Evolutionary conservation across 2,888 invertebrate species (phyloP), one percentile per base, ranked within the genome.

Genomic region (Adelphocoris suturalis): DNA sequence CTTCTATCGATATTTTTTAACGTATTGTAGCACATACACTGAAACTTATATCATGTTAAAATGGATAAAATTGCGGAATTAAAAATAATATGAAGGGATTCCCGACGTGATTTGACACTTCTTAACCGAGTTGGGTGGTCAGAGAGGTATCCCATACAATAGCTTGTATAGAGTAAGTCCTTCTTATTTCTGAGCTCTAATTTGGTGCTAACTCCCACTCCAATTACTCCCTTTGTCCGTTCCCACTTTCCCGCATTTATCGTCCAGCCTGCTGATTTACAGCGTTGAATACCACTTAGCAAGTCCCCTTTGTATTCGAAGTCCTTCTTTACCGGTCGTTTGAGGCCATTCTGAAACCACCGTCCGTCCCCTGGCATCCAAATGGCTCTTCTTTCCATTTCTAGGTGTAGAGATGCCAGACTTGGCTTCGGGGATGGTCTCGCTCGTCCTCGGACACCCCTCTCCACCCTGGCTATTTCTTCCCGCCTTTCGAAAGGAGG

Each of bases 371-470:
- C 5, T 13, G 13, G 52, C 2, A 52, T 52, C 52, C 16, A 19
- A 61, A 61, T 61, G 19, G 61, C 19, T 9, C 61, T n/a, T 61
- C 61, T 61, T 61, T n/a, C 61, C 61, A 61, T 61, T 61, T 61
- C n/a, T 52, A 19, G 61, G 61, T 9, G 52, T 52, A 16, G 52
- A 52, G 13, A 52, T 52, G 12, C 14, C 52, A 11, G 12, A 11
- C 52, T 14, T 16, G 16, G 52, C 11, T 37, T 37, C 37, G 11
- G 52, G 61, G n/a, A 7, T 37, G n/a, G 3, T 61, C 16, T 1
- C 7, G 61, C n/a, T 9, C 61, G 61, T 61, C 61, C 61, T 61
- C 61, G 61, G 52, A 61, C 16, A 52, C 52, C 52, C 52, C 52
- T 52, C 52, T 14, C 14, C 5, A 16, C 16, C 52, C 5, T 52